Base-by-base conservation (phyloP, 2,888 invertebrate species). In the Euplagia quadripunctaria region DNA sequence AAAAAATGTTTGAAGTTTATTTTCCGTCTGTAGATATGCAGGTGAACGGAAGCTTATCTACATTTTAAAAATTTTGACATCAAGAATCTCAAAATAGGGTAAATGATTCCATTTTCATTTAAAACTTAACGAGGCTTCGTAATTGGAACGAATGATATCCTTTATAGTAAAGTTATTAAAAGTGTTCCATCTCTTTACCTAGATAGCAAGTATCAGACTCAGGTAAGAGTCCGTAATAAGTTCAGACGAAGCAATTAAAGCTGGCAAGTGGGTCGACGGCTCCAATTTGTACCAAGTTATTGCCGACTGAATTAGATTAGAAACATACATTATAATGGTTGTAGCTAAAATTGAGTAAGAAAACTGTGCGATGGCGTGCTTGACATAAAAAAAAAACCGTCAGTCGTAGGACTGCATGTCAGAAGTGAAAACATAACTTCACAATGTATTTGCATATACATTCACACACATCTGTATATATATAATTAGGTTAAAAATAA, bases 171-270 rank as follows among this genome's bases (percentile, higher is more conserved):
- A 55, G 42, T 65, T 42, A 55, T 9, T 61, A 68, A 52, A 46
- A 68, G 55, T 55, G 16, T 20, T 31, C 31, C 46, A 43, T 46
- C 46, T 68, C 70, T 51, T 49, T 42, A 51, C 64, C 70, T 63
- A 49, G n/a, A n/a, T 70, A 41, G 46, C 49, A 64, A 75, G 61
- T 68, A 68, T 64, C 55, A 55, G 63, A 70, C 71, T 68, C 69
- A 81, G 77, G 76, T 79, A 82, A 81, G 75, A 82, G 79, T 80
- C 73, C 52, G 75, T 88, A 88, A 90, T 87, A 85, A 89, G 86
- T 88, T 90, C 85, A 89, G 78, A 80, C 82, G 80, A 79, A 85
- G 87, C 87, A 90, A 91, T 90, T 90, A 90, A 87, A 85, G 79
- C 81, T 78, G 41, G 75, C 81, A 80, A 88, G 85, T 88, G 81